phyloP scores from a whole-genome alignment of 2,888 invertebrate species.

The Lepidochitona cinerea region DNA sequence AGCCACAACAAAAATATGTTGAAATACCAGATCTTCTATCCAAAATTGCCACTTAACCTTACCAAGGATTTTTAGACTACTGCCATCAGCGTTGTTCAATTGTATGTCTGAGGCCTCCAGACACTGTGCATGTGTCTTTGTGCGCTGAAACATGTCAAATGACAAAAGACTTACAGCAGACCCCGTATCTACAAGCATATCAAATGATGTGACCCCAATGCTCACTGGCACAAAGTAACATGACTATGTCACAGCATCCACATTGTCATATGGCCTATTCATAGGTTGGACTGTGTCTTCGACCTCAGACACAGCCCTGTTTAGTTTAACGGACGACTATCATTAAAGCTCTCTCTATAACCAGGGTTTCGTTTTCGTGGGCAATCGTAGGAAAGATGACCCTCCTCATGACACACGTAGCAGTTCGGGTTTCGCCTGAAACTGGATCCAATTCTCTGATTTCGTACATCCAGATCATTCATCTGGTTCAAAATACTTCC shows the following conservation, averaged over 20 bases:
- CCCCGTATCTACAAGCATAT: not conserved
- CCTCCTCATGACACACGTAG: not conserved
- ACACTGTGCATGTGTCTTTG: not conserved
- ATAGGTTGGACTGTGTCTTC: not conserved
- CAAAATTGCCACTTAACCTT: slow-evolving; percentile 15
- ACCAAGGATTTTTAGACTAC: slow-evolving; percentile 11
- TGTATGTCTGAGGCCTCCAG: not conserved
- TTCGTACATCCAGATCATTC: not conserved
- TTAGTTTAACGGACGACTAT: not conserved
- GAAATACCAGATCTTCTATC: slow-evolving; percentile 11
- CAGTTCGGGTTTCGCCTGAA: not conserved
- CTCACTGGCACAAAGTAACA: not conserved
- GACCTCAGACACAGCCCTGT: not conserved
- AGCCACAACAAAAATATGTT: slow-evolving; percentile 25
- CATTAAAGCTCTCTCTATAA: not conserved
- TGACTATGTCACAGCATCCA: not conserved
- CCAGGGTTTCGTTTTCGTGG: not conserved
- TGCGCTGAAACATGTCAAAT: not conserved
- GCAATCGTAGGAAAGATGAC: not conserved
- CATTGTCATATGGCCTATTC: not conserved
- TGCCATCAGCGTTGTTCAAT: slow-evolving; percentile 16
- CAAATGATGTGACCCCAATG: not conserved
- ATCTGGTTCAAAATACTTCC: not conserved
- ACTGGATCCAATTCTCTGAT: too few relatives aligned
- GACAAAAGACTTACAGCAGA: not conserved